Base-by-base conservation (phyloP, 2,888 invertebrate species). In the Epinotia nisella region DNA sequence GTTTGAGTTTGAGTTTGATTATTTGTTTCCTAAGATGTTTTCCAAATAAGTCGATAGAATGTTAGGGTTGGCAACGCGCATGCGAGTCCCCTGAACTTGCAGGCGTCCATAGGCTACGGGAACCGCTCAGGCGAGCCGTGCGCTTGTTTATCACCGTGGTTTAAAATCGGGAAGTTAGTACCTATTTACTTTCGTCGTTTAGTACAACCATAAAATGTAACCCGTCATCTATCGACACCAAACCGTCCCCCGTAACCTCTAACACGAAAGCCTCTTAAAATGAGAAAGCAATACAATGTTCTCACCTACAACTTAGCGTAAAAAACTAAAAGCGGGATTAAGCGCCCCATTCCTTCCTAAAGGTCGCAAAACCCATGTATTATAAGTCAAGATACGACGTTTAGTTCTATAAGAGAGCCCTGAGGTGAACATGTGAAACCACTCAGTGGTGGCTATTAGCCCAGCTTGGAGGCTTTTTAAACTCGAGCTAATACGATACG, bases 341-440 rank as follows among this genome's bases (percentile, higher is more conserved):
- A 73, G 58, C 64, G 53, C 66, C 66, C 41, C 55, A n/a, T 41
- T 39, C 19, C 51, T 2, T 19, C 1, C 2, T n/a, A 56, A 56
- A 66, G 15, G 66, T 56, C 11, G 21, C 56, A 66, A 66, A n/a
- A n/a, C 4, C 17, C 24, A 5, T 15, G 9, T 13, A 39, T 39
- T 15, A 2, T 9, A 35, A 9, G 9, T 2, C 15, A n/a, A 5
- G n/a, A 21, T 58, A 29, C 15, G 29, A 29, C 29, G 13, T 58
- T 29, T 58, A n/a, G 24, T 21, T 15, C 1, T 29, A 24, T 24
- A 15, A 21, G 21, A 7, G 3, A 7, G 15, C 3, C 3, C 41
- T 80, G 83, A 86, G 76, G 85, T 71, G 80, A 86, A 91, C 91
- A 91, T 83, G 91, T 82, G 87, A 91, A 91, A 87, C 90, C 91